Evolutionary conservation across 2,113 vertebrate species (phyloP), one percentile per base, ranked within the genome.

Genomic region (Zosterops hypoxanthus): DNA sequence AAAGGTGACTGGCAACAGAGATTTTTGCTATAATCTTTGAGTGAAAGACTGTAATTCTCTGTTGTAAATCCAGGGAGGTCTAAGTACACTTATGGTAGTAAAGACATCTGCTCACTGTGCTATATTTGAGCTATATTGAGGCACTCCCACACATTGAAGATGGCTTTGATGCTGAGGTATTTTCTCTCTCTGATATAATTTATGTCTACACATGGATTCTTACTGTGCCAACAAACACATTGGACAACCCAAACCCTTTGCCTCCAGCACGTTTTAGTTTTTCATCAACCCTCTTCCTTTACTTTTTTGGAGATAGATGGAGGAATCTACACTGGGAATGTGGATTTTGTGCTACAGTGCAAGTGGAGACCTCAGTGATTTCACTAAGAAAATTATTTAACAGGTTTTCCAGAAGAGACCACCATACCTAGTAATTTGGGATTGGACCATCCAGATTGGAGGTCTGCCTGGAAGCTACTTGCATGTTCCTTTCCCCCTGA

Each of bases 71-170:
- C 71, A 83, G n/a, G 55, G 82, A 72, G 36, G 66, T 76, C 78
- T 85, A 60, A 86, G 68, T 75, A 91, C 56, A 63, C 52, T 57
- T 44, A 16, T 3, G 14, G 59, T 96, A 96, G 96, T 97, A 96
- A 94, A 94, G 94, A 94, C 95, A 96, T 97, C 94, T 96, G 94
- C 88, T 95, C 3, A 3, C 80, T 94, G 63, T 76, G 88, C 83
- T 96, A 92, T 86, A 92, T 94, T 94, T 95, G 52, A 81, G 60
- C 79, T 94, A 47, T 59, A 57, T 61, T 85, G 82, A 96, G 71
- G 20, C 42, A 95, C 31, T 90, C 92, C 88, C 88, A 95, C 64
- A 0, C 71, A 65, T 0, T 80, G 57, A 93, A 61, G 3, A 26
- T 33, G 78, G 69, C 41, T 66, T 73, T 71, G 64, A 75, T 75